Evolutionary conservation across 2,113 vertebrate species (phyloP), one percentile per base, ranked within the genome.

Genomic region (Mionectes macconnelli): DNA sequence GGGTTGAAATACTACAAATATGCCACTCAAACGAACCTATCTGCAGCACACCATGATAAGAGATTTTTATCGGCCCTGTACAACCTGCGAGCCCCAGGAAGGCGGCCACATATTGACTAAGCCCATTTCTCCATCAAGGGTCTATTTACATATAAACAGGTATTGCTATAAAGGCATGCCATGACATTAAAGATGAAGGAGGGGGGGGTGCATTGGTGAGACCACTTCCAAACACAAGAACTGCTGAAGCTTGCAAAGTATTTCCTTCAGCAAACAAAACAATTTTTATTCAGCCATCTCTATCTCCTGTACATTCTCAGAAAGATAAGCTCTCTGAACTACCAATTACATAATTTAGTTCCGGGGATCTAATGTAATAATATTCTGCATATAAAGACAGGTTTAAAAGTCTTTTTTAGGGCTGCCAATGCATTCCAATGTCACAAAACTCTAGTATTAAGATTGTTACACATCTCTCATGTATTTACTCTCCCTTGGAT

Each of bases 91-190:
- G 75, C 20, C 57, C 37, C 1, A 1, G 76, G 52, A 95, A 90
- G 22, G 40, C 50, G 62, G 31, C 57, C 72, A 77, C 25, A 31
- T 53, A 45, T 79, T n/a, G 31, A 82, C 69, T 56, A 53, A 89
- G 62, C 35, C 1, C 4, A 72, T 68, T 91, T 76, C 77, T 87
- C 57, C 78, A 24, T 66, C 53, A 35, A 53, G 31, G 27, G 87
- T 79, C 35, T 81, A 74, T 89, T 91, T 93, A 82, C 77, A 89
- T 69, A 81, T 53, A 92, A 93, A 93, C 66, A 94, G 45, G 45
- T n/a, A 69, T 89, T 57, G 60, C 74, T 87, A 42, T 14, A 69
- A 60, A 78, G 78, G 69, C 30, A 52, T 87, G 44, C 69, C 62
- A 17, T 4, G 40, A 49, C 69, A 92, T 60, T 78, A 28, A 55